These are phyloP conservation scores for Zootoca vivipara DNA, from an alignment of 2,113 vertebrate genomes.

Conservation along the genomic window DNA sequence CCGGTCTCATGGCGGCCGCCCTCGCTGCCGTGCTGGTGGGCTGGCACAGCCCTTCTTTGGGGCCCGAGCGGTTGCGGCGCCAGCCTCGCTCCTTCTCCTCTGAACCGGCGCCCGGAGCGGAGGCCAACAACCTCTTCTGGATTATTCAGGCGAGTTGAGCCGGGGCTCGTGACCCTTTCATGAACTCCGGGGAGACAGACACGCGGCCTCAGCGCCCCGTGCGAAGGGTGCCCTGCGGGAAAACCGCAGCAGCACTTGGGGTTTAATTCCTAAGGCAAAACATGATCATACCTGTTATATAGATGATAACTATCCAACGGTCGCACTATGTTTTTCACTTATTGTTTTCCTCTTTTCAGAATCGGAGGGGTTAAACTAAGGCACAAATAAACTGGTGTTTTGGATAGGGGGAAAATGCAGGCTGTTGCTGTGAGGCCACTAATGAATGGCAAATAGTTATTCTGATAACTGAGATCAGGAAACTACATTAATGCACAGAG, in stretches of 20 bases:
- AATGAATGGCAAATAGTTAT: background rate
- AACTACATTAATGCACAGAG: background rate
- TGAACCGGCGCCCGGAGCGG: conserved; percentile 66
- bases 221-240: background rate
- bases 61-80: conserved; percentile 47
- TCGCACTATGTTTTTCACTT: background rate
- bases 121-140: conserved; percentile 82
- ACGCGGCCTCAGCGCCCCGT: background rate
- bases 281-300: background rate
- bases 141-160: conserved; percentile 82
- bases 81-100: conserved; percentile 56
- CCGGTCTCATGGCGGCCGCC: conserved; percentile 76
- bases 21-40: conserved; percentile 81
- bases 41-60: conserved; percentile 76
- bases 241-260: background rate
- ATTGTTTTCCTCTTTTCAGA: background rate
- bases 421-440: background rate
- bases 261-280: background rate
- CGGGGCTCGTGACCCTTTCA: background rate
- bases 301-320: background rate
- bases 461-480: background rate
- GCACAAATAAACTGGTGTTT: background rate
- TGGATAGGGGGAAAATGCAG: background rate
- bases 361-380: too few relatives aligned
- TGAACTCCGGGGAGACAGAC: background rate